These are phyloP conservation scores for Phrynocephalus guinanensis DNA, from an alignment of 2,797 vertebrate species.

Conservation along the genomic window DNA sequence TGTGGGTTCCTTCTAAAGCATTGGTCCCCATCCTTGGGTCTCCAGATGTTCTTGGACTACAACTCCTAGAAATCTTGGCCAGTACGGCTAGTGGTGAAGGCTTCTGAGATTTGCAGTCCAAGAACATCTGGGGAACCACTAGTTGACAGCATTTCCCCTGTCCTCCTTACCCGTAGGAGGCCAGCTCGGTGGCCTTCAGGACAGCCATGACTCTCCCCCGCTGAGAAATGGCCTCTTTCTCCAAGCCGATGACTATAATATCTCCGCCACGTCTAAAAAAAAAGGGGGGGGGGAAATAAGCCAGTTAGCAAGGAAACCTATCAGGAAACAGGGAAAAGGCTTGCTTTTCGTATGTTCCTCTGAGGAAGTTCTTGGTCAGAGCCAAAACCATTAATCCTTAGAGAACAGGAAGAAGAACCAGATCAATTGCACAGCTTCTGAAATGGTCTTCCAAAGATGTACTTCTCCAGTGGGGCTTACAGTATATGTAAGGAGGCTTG, in stretches of 20 bases:
- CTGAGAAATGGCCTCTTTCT: conserved; percentile 81
- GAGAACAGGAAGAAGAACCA: no score
- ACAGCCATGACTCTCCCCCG: conserved; percentile 89
- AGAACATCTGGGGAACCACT: no score
- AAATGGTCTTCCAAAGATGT: background rate
- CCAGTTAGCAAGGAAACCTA: no score
- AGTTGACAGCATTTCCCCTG: background rate
- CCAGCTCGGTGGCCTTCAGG: conserved; percentile 82
- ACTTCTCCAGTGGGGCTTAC: background rate
- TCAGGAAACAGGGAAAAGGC: background rate
- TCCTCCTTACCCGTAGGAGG: conserved; percentile 85
- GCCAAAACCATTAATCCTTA: background rate
- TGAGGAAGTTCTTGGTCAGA: background rate
- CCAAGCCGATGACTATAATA: conserved; percentile 88
- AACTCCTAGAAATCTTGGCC: no score
- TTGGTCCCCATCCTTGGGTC: no score
- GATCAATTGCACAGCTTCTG: background rate
- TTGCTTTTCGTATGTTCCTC: background rate
- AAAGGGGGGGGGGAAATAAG: background rate
- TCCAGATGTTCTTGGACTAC: no score
- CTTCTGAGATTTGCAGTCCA: no score
- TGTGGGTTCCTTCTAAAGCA: background rate
- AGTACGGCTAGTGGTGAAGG: no score
- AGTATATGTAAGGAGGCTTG: background rate
- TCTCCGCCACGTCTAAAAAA: conserved; percentile 88